Evolutionary conservation across 2,113 vertebrate species (phyloP), one percentile per base, ranked within the genome.

Genomic region (Myrmophylax atrothorax): DNA sequence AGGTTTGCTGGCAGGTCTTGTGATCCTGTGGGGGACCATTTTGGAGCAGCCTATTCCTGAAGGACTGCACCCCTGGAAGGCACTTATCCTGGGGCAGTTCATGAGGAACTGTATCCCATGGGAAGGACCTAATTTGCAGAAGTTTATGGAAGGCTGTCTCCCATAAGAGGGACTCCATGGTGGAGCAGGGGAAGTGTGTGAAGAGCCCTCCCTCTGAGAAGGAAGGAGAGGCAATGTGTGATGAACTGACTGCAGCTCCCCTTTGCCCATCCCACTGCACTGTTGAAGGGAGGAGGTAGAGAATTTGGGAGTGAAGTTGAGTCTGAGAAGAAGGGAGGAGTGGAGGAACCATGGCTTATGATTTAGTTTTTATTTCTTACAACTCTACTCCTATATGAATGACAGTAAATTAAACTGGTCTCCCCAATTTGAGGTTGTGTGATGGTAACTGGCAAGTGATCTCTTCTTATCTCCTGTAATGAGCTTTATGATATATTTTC

Each of bases 341-440:
- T 52, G 15, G 44, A 67, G 28, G 4, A 44, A 16, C 23, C 11
- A 0, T 66, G 42, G n/a, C 31, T 44, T 18, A 44, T 28, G 6
- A n/a, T 26, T 49, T 46, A 38, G 8, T 29, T 59, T 74, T 74
- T 52, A 29, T 67, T 74, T 67, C 33, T 67, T 18, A 28, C 50
- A 44, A 31, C 58, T 6, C 4, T 28, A 24, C 26, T 66, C 33
- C 28, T 8, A 37, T 10, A 66, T 33, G 44, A 74, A 17, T 81
- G 14, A 1, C 22, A 74, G 42, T 26, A 69, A 68, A 37, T 52
- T 33, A 44, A 60, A 68, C 14, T 26, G 10, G 37, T 28, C 58
- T 73, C 22, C 14, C 2, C 2, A 26, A 19, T 2, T 0, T 28
- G 37, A 59, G 37, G 19, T 37, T 74, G 9, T 33, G 14, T 66